phyloP scores from a whole-genome alignment of 2,797 vertebrate genomes.

The Alca torda region DNA sequence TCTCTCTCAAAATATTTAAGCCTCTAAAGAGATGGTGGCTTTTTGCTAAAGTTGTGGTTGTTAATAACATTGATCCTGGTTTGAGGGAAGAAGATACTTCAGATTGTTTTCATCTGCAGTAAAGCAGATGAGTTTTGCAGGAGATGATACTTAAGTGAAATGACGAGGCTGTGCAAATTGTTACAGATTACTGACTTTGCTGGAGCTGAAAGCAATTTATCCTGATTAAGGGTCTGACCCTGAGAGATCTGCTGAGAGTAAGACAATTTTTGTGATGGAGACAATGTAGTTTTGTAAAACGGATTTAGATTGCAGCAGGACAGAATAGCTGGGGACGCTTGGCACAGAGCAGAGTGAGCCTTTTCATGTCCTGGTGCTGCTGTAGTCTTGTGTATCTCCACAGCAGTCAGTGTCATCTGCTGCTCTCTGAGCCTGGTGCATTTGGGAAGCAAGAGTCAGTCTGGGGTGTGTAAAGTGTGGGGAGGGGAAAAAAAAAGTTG shows the following conservation, averaged over 20 bases:
- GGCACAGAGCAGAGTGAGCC: not conserved
- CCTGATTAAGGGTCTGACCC: not conserved
- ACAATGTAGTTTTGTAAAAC: not conserved
- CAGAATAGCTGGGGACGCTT: not conserved
- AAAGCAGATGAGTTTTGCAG: not conserved
- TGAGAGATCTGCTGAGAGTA: not conserved
- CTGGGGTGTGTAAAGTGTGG: not conserved
- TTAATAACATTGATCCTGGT: not conserved
- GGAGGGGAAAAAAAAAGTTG: not conserved
- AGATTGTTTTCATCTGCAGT: not conserved
- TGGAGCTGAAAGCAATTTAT: constrained; percentile 15
- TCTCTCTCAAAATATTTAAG: not conserved
- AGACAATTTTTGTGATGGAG: not conserved
- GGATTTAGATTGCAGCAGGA: not conserved
- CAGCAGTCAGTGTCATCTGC: not conserved
- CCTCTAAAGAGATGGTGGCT: not conserved
- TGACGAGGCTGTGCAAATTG: not conserved
- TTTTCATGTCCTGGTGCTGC: not conserved
- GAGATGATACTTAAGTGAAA: not conserved
- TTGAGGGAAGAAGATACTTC: not conserved
- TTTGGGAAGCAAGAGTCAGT: not conserved
- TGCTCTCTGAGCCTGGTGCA: not conserved
- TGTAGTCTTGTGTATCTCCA: not conserved
- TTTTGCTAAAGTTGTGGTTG: not conserved
- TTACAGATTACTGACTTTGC: not conserved